phyloP scores from a whole-genome alignment of 2,797 vertebrate species.

The Leptodactylus fallax region DNA sequence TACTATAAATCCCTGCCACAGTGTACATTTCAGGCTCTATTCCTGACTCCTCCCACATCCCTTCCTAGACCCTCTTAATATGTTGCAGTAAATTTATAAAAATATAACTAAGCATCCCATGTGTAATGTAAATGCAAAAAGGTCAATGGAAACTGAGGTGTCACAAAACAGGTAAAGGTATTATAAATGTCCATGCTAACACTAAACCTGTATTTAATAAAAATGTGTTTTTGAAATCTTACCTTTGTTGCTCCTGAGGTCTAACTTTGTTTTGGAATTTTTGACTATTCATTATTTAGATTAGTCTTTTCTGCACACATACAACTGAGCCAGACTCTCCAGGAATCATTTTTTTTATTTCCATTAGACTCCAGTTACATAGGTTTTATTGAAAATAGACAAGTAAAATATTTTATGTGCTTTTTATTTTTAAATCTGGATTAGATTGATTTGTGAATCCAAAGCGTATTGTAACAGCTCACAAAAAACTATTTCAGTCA shows the following conservation, averaged over 20 bases:
- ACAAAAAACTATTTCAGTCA: neutral
- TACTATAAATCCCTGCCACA: no score
- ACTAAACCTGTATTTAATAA: slow-evolving; percentile 54
- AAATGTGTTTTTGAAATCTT: slow-evolving; percentile 53
- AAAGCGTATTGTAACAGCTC: slow-evolving; percentile 32
- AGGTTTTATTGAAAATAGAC: slow-evolving; percentile 42
- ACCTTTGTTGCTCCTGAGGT: slow-evolving; percentile 31
- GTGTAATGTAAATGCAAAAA: neutral
- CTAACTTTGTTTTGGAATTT: slow-evolving; percentile 56
- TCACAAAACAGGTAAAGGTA: neutral
- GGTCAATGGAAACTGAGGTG: neutral
- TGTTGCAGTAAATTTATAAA: no score
- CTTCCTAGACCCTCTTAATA: no score
- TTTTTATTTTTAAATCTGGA: slow-evolving; percentile 37
- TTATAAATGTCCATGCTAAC: neutral
- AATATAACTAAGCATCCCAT: no score
- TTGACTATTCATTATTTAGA: slow-evolving; percentile 60
- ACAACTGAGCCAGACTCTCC: slow-evolving; percentile 48
- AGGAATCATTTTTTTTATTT: slow-evolving; percentile 56
- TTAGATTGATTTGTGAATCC: neutral
- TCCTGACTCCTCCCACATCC: no score
- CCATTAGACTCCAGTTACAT: slow-evolving; percentile 52
- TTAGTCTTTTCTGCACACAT: slow-evolving; percentile 33
- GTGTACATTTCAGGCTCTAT: no score
- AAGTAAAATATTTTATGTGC: slow-evolving; percentile 36